Evolutionary conservation across 2,888 invertebrate species (phyloP).

Genomic region (Hyles lineata): DNA sequence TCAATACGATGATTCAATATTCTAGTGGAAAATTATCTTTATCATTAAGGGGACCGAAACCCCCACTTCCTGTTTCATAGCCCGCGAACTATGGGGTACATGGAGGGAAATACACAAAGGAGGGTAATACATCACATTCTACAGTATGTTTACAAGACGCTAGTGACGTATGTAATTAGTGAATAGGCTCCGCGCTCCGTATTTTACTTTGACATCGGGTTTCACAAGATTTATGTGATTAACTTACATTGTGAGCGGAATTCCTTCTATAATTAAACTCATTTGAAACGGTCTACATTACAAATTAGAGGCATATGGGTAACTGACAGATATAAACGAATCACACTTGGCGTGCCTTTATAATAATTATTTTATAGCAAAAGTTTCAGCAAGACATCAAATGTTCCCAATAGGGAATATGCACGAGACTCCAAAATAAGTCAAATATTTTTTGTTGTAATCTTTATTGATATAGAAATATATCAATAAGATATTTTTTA

Average conservation of each 20-base stretch:
- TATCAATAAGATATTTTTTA: no score
- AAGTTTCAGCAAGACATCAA: no score
- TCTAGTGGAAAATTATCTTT: no score
- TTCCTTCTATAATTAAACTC: slow-evolving; percentile 23
- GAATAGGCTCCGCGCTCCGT: slow-evolving; percentile 21
- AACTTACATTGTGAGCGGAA: slow-evolving; percentile 24
- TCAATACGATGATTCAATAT: no score
- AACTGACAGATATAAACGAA: not conserved
- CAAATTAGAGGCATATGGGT: slow-evolving; percentile 1
- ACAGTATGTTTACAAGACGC: slow-evolving; percentile 8
- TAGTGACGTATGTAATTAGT: slow-evolving; percentile 21
- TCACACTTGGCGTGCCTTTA: not conserved
- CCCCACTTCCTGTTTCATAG: no score
- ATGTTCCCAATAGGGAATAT: no score
- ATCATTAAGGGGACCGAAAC: no score
- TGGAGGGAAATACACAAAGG: not conserved
- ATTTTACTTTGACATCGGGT: slow-evolving; percentile 26
- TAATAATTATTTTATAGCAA: not conserved
- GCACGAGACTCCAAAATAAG: no score
- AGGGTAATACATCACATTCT: not conserved
- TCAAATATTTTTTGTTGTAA: no score
- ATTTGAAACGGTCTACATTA: slow-evolving; percentile 13
- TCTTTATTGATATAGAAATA: no score
- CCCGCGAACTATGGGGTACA: no score
- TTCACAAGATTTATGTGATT: slow-evolving; percentile 21